phyloP scores from a whole-genome alignment of 2,797 vertebrate genomes.

The Cephalopachus bancanus region DNA sequence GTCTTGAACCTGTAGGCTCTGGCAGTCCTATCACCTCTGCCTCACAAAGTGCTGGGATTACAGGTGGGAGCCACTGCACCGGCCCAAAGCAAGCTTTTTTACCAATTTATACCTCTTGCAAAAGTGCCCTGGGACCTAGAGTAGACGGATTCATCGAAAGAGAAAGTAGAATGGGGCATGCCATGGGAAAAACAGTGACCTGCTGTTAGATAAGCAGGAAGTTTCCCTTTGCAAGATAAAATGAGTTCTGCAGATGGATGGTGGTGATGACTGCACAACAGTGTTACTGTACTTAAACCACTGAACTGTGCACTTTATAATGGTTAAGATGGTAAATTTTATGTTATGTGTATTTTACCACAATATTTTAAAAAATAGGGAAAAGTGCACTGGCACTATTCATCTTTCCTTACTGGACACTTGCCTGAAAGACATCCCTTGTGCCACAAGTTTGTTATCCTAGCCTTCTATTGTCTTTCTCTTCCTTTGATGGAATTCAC shows the following conservation, averaged over 20 bases:
- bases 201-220: not conserved
- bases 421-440: not conserved
- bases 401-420: not conserved
- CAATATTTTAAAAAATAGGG: not conserved
- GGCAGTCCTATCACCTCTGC: too few relatives aligned
- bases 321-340: not conserved
- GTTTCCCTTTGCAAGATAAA: not conserved
- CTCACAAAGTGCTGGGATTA: too few relatives aligned
- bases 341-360: not conserved
- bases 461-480: not conserved
- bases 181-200: not conserved
- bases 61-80: too few relatives aligned
- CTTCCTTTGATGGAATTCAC: not conserved
- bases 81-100: not conserved
- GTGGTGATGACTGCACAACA: not conserved
- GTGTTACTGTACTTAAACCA: not conserved
- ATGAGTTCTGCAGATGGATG: not conserved
- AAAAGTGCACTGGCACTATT: not conserved
- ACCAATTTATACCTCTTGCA: not conserved
- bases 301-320: not conserved
- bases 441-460: not conserved
- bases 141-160: not conserved
- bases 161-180: not conserved
- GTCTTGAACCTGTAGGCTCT: too few relatives aligned
- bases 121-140: not conserved